These are phyloP conservation scores for Anthopleura sola DNA, from an alignment of 64 coral and sea anemone species.

Conservation along the genomic window DNA sequence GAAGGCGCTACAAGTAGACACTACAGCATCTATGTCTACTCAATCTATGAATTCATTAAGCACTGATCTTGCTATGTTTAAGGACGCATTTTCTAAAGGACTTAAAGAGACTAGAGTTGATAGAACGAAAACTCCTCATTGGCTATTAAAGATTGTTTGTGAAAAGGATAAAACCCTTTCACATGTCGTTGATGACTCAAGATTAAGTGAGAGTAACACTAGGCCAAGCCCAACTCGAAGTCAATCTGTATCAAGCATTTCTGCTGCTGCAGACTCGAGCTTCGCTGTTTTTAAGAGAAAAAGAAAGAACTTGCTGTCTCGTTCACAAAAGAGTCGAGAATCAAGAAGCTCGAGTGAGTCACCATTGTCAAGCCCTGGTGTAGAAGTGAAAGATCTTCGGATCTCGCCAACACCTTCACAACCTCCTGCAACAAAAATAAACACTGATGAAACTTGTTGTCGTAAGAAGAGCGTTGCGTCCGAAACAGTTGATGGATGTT, in stretches of 20 bases:
- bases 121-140: not conserved
- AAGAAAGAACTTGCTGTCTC: not conserved
- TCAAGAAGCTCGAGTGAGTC: not conserved
- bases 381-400: not conserved
- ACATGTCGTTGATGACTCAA: not conserved
- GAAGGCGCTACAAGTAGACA: not conserved
- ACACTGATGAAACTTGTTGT: not conserved
- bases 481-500: not conserved
- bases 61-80: conserved; percentile 11
- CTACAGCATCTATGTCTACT: not conserved
- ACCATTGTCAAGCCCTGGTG: not conserved
- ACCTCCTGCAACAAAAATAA: not conserved
- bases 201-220: not conserved
- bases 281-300: conserved; percentile 10
- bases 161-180: not conserved
- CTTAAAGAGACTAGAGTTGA: not conserved
- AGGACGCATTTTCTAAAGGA: not conserved
- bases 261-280: not conserved
- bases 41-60: conserved; percentile 7
- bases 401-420: not conserved
- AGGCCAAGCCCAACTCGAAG: not conserved
- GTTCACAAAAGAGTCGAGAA: not conserved
- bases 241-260: not conserved
- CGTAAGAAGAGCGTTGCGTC: not conserved
- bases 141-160: not conserved